Evolutionary conservation across 2,888 invertebrate species (phyloP).

Genomic region (Folsomia candida): DNA sequence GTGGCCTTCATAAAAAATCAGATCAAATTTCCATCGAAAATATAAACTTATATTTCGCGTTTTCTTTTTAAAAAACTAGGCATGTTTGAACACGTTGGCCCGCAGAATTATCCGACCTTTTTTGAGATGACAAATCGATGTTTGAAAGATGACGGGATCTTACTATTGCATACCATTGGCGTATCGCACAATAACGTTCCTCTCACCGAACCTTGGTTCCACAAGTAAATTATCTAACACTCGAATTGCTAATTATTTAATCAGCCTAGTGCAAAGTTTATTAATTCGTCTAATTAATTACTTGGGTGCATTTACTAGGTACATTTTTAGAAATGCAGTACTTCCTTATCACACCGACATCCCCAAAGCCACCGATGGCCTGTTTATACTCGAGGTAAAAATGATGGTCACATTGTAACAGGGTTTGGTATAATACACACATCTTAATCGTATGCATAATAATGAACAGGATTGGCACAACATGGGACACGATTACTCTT

Average conservation of each 20-base stretch:
- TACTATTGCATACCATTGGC: constrained; percentile 47
- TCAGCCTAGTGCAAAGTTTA: no score
- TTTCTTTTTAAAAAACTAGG: no score
- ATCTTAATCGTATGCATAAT: no score
- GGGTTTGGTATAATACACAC: no score
- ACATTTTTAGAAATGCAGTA: constrained; percentile 48
- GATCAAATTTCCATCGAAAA: background rate
- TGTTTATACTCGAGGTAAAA: constrained; percentile 44
- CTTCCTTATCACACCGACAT: constrained; percentile 46
- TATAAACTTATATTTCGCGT: background rate
- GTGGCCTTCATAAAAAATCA: background rate
- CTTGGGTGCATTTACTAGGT: no score
- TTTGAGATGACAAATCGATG: constrained; percentile 44
- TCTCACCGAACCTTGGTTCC: constrained; percentile 45
- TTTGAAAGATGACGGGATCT: constrained; percentile 43
- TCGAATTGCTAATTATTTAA: no score
- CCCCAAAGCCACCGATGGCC: constrained; percentile 27
- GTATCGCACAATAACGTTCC: constrained; percentile 36
- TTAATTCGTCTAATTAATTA: no score
- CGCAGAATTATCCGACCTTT: constrained; percentile 39
- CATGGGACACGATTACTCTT: constrained; percentile 39
- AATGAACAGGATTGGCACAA: constrained; percentile 50
- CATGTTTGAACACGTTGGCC: constrained; percentile 43
- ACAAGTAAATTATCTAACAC: no score
- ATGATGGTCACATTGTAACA: no score